phyloP scores from a whole-genome alignment of 2,113 vertebrate species.

The Aspidoscelis tigris region DNA sequence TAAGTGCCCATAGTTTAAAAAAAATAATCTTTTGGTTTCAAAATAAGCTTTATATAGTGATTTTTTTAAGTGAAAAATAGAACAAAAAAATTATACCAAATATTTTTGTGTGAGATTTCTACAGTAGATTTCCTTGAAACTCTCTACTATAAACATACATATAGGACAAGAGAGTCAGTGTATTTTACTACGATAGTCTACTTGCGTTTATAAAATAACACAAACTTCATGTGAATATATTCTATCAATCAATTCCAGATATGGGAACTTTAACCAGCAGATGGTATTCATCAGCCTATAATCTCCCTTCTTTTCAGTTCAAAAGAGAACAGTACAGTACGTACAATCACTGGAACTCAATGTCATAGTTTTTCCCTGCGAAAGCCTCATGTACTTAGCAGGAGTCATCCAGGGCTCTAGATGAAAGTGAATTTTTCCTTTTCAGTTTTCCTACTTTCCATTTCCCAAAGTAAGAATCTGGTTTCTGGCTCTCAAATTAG shows the following conservation, averaged over 20 bases:
- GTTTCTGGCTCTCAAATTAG: conserved; percentile 28
- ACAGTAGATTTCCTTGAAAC: background rate
- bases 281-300: background rate
- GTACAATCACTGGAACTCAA: background rate
- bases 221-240: background rate
- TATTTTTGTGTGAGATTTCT: background rate
- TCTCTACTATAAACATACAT: background rate
- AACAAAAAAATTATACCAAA: background rate
- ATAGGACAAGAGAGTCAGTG: background rate
- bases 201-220: background rate
- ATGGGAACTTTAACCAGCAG: background rate
- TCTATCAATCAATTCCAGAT: background rate
- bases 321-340: background rate
- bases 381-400: background rate
- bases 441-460: background rate
- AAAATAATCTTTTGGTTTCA: background rate
- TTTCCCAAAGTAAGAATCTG: background rate
- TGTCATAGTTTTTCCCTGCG: background rate
- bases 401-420: background rate
- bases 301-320: background rate
- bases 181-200: background rate
- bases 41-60: background rate
- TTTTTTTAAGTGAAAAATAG: background rate
- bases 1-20: background rate
- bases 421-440: background rate